Base-by-base conservation (phyloP, 2,113 vertebrate genomes). In the Syngnathoides biaculeatus region DNA sequence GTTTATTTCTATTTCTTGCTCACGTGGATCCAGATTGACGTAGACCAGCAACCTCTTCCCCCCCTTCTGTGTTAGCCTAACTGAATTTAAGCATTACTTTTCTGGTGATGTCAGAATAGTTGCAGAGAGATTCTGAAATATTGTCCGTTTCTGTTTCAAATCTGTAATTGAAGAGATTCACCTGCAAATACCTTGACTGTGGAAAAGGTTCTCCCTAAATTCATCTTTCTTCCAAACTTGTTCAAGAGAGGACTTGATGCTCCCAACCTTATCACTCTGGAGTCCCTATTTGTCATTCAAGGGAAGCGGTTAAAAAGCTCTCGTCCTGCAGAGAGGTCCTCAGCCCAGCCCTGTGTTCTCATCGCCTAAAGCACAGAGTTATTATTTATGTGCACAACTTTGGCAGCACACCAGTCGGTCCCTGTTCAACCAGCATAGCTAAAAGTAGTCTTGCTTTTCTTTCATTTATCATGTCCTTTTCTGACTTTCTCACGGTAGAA, bases 311-410 rank as follows among this genome's bases (percentile, higher is more conserved):
- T 81, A 80, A 87, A 79, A 82, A 78, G 75, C 79, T 80, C 77
- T 85, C 71, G 72, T 83, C 75, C 78, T 84, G 85, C 69, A 66
- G 88, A 82, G 83, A 74, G 73, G 72, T 85, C 82, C 83, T 74
- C 76, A 48, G 78, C 76, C 77, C 71, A 47, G 83, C 74, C 58
- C 71, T 85, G 78, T 89, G 79, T 78, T 86, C 76, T 79, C 72
- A 58, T 77, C 48, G 86, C 89, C 90, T 74, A 74, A 39, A 89
- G 85, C 83, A 47, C 69, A 83, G 79, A 82, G 85, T 90, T 86
- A 88, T 85, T 90, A 89, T 91, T 89, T 88, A 89, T 91, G 87
- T 88, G 84, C 83, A 89, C 83, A 89, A 89, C 86, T 89, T 84
- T 89, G 88, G 89, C 86, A 85, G 88, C 64, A 69, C 81, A 78